These are phyloP conservation scores for Lanius ludovicianus DNA, from an alignment of 2,113 vertebrate genomes.

Conservation along the genomic window DNA sequence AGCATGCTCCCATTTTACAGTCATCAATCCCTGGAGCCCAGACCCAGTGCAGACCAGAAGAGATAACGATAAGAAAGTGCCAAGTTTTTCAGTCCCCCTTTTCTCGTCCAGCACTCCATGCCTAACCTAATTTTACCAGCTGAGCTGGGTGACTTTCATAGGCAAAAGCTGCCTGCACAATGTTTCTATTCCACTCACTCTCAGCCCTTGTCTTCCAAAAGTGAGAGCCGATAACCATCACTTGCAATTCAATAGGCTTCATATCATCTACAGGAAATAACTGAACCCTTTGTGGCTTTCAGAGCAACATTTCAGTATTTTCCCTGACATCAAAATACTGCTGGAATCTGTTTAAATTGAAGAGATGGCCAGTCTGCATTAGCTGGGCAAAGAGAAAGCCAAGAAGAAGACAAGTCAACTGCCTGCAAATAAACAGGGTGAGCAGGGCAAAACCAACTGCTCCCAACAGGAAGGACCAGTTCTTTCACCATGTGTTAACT, in stretches of 20 bases:
- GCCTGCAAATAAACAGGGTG: not conserved
- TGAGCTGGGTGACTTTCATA: not conserved
- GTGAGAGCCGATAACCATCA: slow-evolving; percentile 37
- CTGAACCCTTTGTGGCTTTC: slow-evolving; percentile 46
- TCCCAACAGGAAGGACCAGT: not conserved
- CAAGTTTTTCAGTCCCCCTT: not conserved
- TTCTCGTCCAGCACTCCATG: not conserved
- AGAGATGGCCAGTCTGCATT: not conserved
- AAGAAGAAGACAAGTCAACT: slow-evolving; percentile 14
- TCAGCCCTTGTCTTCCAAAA: slow-evolving; percentile 1
- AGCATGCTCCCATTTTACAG: not conserved
- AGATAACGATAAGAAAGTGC: not conserved
- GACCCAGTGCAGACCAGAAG: not conserved
- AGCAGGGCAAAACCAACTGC: not conserved
- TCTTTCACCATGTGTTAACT: not conserved
- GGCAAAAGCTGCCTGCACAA: slow-evolving; percentile 17
- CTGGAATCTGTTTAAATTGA: slow-evolving; percentile 31
- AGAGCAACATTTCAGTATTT: slow-evolving; percentile 46
- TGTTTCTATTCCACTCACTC: slow-evolving; percentile 26
- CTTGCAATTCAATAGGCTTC: slow-evolving; percentile 61
- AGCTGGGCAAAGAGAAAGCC: not conserved
- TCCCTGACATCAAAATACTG: slow-evolving; percentile 33
- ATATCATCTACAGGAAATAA: slow-evolving; percentile 53
- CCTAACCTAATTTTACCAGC: not conserved
- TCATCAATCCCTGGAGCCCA: not conserved